phyloP scores from a whole-genome alignment of 1,140 invertebrate species.

The Drosophila nasuta region DNA sequence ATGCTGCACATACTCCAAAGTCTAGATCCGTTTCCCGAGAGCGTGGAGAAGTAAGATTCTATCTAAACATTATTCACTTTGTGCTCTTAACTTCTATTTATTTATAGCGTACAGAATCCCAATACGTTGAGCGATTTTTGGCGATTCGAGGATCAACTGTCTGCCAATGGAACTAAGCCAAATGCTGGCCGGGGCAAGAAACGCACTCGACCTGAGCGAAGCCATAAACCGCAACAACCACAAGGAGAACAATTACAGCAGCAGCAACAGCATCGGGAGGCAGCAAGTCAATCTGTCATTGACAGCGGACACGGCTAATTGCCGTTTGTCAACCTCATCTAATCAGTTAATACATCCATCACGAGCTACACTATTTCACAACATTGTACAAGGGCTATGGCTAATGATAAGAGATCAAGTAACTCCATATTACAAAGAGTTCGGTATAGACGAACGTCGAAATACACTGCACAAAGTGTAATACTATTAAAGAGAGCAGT shows the following conservation, averaged over 20 bases:
- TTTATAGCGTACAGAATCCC: constrained; percentile 53
- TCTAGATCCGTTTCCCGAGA: constrained; percentile 85
- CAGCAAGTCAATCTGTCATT: neutral
- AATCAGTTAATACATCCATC: constrained; percentile 9
- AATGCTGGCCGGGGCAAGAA: constrained; percentile 10
- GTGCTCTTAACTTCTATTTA: neutral
- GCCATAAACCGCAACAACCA: constrained; percentile 2
- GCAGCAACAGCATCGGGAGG: constrained; percentile 1
- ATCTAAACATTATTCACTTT: too few species aligned
- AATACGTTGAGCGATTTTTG: constrained; percentile 60
- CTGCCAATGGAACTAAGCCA: neutral
- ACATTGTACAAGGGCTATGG: neutral
- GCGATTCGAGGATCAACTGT: constrained; percentile 22
- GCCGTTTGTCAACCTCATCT: constrained; percentile 19
- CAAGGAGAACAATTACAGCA: too few species aligned
- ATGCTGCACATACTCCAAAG: constrained; percentile 91
- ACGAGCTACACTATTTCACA: constrained; percentile 4
- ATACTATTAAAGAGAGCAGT: neutral
- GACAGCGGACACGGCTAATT: constrained; percentile 28
- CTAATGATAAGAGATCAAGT: neutral
- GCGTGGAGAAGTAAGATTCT: constrained; percentile 85
- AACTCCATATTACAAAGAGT: neutral
- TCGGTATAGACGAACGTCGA: neutral
- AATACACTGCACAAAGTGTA: constrained; percentile 5
- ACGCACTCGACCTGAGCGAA: constrained; percentile 34